These are phyloP conservation scores for Fratercula arctica DNA, from an alignment of 2,797 vertebrate species.

Conservation along the genomic window DNA sequence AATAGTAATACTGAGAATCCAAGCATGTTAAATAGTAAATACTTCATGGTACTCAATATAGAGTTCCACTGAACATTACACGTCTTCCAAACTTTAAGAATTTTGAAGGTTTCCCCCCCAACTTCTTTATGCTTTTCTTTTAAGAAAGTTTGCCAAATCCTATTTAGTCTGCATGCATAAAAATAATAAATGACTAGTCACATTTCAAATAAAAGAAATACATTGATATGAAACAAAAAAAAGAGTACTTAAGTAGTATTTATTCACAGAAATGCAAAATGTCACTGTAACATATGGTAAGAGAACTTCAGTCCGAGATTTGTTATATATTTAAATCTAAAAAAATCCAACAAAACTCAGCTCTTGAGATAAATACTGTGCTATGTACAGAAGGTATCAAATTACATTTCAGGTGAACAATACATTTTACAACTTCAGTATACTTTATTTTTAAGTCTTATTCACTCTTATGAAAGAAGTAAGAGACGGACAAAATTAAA, in stretches of 20 bases:
- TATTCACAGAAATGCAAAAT: background rate
- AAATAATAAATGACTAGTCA: background rate
- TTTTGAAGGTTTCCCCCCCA: background rate
- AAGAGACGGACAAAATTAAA: background rate
- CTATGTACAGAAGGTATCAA: background rate
- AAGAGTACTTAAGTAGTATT: background rate
- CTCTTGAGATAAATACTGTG: background rate
- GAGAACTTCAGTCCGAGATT: background rate
- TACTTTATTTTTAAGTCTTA: background rate
- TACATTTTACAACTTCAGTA: background rate
- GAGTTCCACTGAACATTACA: background rate
- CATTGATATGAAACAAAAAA: background rate
- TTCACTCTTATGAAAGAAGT: background rate
- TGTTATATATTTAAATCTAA: background rate
- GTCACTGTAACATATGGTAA: background rate
- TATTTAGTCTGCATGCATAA: background rate
- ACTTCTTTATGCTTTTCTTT: background rate
- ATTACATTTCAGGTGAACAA: background rate
- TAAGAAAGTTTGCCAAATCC: background rate
- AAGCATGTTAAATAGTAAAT: background rate
- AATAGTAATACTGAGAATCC: background rate
- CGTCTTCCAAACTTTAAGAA: background rate
- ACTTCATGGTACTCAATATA: background rate
- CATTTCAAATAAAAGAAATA: background rate
- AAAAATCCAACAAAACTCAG: background rate